Evolutionary conservation across 2,797 vertebrate species (phyloP).

Genomic region (Hephaestus fuliginosus): DNA sequence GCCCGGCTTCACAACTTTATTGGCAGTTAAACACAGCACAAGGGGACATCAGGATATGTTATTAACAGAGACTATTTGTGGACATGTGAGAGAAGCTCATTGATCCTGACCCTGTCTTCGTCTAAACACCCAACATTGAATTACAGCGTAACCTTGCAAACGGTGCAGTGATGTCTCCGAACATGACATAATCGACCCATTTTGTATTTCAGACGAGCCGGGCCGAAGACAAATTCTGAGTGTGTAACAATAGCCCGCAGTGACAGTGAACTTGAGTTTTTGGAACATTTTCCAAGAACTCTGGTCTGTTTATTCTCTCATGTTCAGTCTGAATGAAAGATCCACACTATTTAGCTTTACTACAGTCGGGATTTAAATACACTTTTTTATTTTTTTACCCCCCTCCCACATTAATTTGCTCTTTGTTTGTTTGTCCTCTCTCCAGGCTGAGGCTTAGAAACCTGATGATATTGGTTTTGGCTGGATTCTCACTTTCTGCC

Average conservation of each 20-base stretch:
- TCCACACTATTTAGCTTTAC: conserved; percentile 44
- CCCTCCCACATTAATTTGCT: conserved; percentile 62
- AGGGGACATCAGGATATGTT: conserved; percentile 6
- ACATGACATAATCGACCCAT: conserved; percentile 27
- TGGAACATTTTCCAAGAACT: conserved; percentile 13
- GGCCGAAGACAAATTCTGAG: conserved; percentile 11
- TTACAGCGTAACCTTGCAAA: conserved; percentile 33
- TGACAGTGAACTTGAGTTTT: conserved; percentile 8
- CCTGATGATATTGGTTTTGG: conserved; percentile 72
- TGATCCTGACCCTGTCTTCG: conserved; percentile 29
- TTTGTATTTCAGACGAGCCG: conserved; percentile 20
- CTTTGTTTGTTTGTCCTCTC: conserved; percentile 73
- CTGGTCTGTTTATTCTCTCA: conserved; percentile 28
- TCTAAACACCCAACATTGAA: conserved; percentile 28
- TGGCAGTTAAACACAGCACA: conserved; percentile 1
- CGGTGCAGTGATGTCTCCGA: conserved; percentile 12
- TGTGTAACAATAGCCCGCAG: not conserved
- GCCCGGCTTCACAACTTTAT: conserved; percentile 1
- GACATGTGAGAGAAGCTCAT: conserved; percentile 35
- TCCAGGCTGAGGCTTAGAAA: conserved; percentile 68
- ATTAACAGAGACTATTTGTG: conserved; percentile 44
- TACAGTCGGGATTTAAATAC: conserved; percentile 59
- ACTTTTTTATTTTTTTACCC: conserved; percentile 40
- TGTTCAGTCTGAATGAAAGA: conserved; percentile 44
- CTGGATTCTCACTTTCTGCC: conserved; percentile 60